These are phyloP conservation scores for Rafetus swinhoei DNA, from an alignment of 2,113 vertebrate genomes.

Conservation along the genomic window DNA sequence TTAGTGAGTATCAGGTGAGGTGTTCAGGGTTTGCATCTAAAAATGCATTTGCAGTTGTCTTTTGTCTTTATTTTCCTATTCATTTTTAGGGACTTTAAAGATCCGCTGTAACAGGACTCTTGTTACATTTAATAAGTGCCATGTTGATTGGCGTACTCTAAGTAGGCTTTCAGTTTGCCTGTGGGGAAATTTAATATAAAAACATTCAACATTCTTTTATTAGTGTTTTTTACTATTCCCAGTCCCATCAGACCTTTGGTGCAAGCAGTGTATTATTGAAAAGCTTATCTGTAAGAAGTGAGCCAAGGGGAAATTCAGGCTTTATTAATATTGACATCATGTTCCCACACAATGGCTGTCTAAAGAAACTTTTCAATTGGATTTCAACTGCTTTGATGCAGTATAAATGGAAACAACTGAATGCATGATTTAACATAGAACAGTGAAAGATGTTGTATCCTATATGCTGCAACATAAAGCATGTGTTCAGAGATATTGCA, in stretches of 20 bases:
- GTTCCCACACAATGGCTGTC: conserved; percentile 85
- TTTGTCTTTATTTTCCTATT: conserved; percentile 84
- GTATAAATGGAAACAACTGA: conserved; percentile 84
- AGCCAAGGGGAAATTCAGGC: conserved; percentile 87
- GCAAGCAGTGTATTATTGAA: conserved; percentile 87
- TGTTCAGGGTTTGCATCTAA: conserved; percentile 75
- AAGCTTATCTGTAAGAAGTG: conserved; percentile 88
- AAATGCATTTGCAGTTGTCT: conserved; percentile 79
- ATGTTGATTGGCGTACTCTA: conserved; percentile 86
- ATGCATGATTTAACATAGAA: conserved; percentile 81
- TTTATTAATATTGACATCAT: conserved; percentile 91
- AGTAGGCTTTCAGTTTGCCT: conserved; percentile 87
- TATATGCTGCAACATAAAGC: conserved; percentile 56
- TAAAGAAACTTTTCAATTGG: conserved; percentile 88
- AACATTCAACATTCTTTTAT: conserved; percentile 90
- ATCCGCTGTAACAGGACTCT: conserved; percentile 85
- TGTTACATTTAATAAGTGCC: conserved; percentile 89
- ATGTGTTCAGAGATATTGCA: conserved; percentile 45
- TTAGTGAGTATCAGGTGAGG: conserved; percentile 61
- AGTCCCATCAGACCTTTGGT: conserved; percentile 88
- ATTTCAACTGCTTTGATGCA: conserved; percentile 85
- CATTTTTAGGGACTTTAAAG: conserved; percentile 84
- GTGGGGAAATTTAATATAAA: conserved; percentile 89
- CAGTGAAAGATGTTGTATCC: conserved; percentile 66
- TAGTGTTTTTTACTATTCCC: conserved; percentile 90